Conservation (phyloP, 37 sponge, comb jelly and placozoan genomes). For the Bolinopsis microptera region DNA sequence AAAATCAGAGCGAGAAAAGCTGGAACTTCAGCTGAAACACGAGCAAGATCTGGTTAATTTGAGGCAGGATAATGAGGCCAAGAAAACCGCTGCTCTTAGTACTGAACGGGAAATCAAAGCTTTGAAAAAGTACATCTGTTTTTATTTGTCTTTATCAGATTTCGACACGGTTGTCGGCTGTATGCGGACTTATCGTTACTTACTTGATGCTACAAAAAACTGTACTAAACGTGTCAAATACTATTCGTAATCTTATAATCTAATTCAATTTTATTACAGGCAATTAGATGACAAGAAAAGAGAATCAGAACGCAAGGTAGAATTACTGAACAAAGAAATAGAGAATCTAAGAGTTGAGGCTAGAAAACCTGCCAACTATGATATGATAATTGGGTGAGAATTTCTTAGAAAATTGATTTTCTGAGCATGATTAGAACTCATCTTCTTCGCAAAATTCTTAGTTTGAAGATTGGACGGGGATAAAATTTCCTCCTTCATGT, state of each 20-base stretch:
- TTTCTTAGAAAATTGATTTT: too few relatives aligned
- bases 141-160: background rate
- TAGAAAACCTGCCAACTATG: slow-evolving; percentile 61
- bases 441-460: too few relatives aligned
- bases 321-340: slow-evolving; percentile 25
- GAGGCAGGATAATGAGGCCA: slow-evolving; percentile 63
- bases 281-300: slow-evolving; percentile 55
- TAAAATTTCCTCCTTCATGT: too few relatives aligned
- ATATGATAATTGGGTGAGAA: background rate
- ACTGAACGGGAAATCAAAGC: slow-evolving; percentile 50
- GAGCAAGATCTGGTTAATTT: slow-evolving; percentile 52
- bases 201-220: too few relatives aligned
- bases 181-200: too few relatives aligned
- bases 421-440: too few relatives aligned
- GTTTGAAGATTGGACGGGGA: too few relatives aligned
- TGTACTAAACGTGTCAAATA: too few relatives aligned
- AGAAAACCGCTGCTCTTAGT: slow-evolving; percentile 57
- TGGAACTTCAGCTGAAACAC: slow-evolving; percentile 59
- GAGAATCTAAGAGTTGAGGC: slow-evolving; percentile 40
- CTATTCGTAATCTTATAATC: too few relatives aligned
- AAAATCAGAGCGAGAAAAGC: slow-evolving; percentile 56
- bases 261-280: too few relatives aligned
- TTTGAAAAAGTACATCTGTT: background rate
- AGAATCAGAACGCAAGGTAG: slow-evolving; percentile 24
- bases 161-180: too few relatives aligned